phyloP scores from a whole-genome alignment of 2,113 vertebrate genomes.

The Herpailurus yagouaroundi region DNA sequence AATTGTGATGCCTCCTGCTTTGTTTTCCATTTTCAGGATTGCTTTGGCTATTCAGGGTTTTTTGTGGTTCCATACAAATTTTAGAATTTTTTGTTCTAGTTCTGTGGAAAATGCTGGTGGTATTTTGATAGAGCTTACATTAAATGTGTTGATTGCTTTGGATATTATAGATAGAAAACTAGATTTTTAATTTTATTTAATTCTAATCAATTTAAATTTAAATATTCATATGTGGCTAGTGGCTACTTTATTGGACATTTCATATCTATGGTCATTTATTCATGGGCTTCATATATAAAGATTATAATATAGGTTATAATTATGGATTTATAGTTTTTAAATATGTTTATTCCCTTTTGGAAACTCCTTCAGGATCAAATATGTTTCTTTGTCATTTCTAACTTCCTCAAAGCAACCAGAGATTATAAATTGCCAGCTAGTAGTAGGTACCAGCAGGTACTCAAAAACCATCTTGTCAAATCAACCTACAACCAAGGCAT shows the following conservation, averaged over 20 bases:
- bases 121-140: too few relatives aligned
- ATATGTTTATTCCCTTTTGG: neutral
- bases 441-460: neutral
- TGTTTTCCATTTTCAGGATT: too few relatives aligned
- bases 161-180: neutral
- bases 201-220: neutral
- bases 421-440: neutral
- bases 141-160: too few relatives aligned
- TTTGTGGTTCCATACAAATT: too few relatives aligned
- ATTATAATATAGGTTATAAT: neutral
- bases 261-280: neutral
- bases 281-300: neutral
- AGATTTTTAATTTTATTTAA: neutral
- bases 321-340: neutral
- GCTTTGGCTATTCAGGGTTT: too few relatives aligned
- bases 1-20: too few relatives aligned
- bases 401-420: neutral
- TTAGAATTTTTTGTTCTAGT: too few relatives aligned
- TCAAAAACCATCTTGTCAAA: neutral
- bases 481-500: neutral
- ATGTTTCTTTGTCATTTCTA: neutral
- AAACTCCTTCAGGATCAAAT: neutral
- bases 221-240: neutral
- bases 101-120: too few relatives aligned
- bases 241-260: neutral